phyloP scores from a whole-genome alignment of 2,888 invertebrate species.

The Pseudococcus jackbeardsleyi region DNA sequence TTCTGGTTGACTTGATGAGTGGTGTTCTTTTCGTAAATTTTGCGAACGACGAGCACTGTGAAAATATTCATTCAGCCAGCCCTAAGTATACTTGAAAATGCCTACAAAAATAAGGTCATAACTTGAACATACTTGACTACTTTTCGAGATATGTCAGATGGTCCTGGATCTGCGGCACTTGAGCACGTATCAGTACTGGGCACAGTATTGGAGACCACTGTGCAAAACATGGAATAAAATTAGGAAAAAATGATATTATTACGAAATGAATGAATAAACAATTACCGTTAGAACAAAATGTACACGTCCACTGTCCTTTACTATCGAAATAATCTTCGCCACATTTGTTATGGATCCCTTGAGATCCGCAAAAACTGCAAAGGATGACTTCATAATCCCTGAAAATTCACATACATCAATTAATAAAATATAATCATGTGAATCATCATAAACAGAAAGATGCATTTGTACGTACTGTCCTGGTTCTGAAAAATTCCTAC shows the following conservation, averaged over 20 bases:
- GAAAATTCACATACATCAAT: background rate
- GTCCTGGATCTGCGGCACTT: background rate
- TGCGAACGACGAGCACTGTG: background rate
- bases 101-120: background rate
- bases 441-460: no score
- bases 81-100: no score
- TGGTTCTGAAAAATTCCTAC: background rate
- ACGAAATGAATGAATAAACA: no score
- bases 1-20: background rate
- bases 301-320: constrained; percentile 67
- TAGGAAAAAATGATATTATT: no score
- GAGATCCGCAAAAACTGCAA: constrained; percentile 74
- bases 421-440: no score
- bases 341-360: constrained; percentile 73
- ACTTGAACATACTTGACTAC: background rate
- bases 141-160: background rate
- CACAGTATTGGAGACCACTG: background rate
- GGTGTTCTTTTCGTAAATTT: background rate
- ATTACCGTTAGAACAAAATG: constrained; percentile 10
- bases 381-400: constrained; percentile 72
- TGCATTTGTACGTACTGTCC: background rate
- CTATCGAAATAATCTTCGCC: constrained; percentile 70
- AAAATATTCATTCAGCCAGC: background rate
- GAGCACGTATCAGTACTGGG: background rate
- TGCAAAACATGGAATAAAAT: background rate